Evolutionary conservation across 2,797 vertebrate species (phyloP).

Genomic region (Diplodus puntazzo): DNA sequence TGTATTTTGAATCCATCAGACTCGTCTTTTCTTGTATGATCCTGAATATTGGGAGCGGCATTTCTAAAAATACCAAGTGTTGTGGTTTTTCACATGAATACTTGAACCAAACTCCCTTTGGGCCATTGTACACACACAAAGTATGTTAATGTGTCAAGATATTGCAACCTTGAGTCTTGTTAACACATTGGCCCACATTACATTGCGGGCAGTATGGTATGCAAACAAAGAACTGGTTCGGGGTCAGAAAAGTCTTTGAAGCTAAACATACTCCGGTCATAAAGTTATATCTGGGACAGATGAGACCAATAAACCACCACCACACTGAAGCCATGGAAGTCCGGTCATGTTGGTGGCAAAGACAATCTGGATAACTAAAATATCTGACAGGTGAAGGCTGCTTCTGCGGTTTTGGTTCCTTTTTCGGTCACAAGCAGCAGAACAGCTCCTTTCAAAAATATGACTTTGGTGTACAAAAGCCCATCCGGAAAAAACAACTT

Average conservation of each 20-base stretch:
- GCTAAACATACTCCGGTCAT: slow-evolving; percentile 64
- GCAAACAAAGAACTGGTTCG: slow-evolving; percentile 62
- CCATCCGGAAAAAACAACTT: not conserved
- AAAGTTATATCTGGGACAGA: slow-evolving; percentile 69
- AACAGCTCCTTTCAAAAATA: not conserved
- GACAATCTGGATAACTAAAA: slow-evolving; percentile 34
- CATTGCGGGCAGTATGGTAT: slow-evolving; percentile 65
- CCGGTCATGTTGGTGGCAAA: slow-evolving; percentile 36
- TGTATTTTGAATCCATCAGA: slow-evolving; percentile 69
- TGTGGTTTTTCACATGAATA: slow-evolving; percentile 67
- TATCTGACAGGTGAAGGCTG: slow-evolving; percentile 11
- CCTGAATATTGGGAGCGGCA: slow-evolving; percentile 61
- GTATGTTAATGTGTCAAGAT: slow-evolving; percentile 73
- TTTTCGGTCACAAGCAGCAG: slow-evolving; percentile 7
- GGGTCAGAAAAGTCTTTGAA: slow-evolving; percentile 68
- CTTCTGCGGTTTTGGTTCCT: slow-evolving; percentile 3
- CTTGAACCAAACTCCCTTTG: slow-evolving; percentile 47
- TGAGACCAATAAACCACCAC: slow-evolving; percentile 61
- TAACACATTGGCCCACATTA: slow-evolving; percentile 72
- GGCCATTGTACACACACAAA: slow-evolving; percentile 49
- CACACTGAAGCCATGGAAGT: slow-evolving; percentile 46
- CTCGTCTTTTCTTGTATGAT: slow-evolving; percentile 66
- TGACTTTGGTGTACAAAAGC: not conserved
- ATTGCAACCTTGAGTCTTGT: slow-evolving; percentile 68
- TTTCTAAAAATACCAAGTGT: slow-evolving; percentile 73